Base-by-base conservation (phyloP, 2,888 invertebrate genomes). In the Dryococelus australis region DNA sequence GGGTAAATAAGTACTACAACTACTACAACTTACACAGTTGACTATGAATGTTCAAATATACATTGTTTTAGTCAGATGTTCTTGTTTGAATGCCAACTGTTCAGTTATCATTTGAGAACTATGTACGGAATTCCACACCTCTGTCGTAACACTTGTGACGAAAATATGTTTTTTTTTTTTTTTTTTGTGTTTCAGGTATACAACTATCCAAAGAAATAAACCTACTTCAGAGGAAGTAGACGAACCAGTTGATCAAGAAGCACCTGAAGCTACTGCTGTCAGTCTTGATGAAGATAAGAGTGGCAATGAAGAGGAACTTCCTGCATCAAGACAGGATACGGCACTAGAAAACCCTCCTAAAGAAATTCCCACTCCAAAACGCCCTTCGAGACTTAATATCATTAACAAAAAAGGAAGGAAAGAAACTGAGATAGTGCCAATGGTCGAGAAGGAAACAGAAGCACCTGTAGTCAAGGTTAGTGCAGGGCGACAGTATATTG, bases 151-250 rank as follows among this genome's bases (percentile, higher is more conserved):
- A 35, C 4, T 4, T 35, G 35, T 35, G 35, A 35, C 35, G 35
- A 35, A 35, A 35, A 35, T 35, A 35, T 35, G 2, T 47, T 47
- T 47, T 88, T 85, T 87, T 47, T 47, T 47, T 47, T 88, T 85
- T 87, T 53, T 16, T 85, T 88, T 87, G 89, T 24, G 88, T 90
- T 90, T 13, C 89, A 93, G 93, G 88, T 93, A 93, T 89, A 91
- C 92, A 27, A 93, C 91, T 85, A 90, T 92, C 24, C 91, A 92
- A 86, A 91, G 93, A 65, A 92, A 92, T 88, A 90, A 93, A 87
- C 89, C 89, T 78, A 87, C 24, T 20, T 24, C 65, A 65, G 65
- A n/a, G 8, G 65, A 65, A 24, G 6, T n/a, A 65, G 16, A 65
- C 8, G 65, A 65, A 24, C 88, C 87, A 13, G 88, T 88, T 27